Percentiles rank a stretch among this genome's conserved stretches.
phyloP scores from a whole-genome alignment of 2,888 invertebrate genomes.

The Catonia carolina region DNA sequence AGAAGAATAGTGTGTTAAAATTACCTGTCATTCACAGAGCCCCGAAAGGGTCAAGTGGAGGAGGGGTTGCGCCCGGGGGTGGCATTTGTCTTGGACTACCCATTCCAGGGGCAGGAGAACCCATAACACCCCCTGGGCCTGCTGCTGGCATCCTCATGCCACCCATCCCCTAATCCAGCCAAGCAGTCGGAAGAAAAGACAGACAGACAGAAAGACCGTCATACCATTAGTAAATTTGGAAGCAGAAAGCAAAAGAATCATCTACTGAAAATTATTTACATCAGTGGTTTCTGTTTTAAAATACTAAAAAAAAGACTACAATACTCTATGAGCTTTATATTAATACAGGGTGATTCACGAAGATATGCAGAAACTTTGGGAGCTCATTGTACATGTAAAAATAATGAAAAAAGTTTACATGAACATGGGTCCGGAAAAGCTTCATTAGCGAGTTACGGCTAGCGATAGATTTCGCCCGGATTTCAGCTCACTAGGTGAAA shows the following conservation, averaged over 20 bases:
- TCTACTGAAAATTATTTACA: too few relatives aligned
- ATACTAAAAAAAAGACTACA: conserved; percentile 8
- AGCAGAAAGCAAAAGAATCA: too few relatives aligned
- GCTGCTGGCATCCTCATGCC: conserved; percentile 18
- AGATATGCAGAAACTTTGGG: too few relatives aligned
- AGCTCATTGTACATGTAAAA: too few relatives aligned
- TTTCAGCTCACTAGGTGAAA: too few relatives aligned
- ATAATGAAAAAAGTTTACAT: too few relatives aligned
- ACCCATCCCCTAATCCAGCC: conserved; percentile 15
- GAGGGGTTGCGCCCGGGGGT: conserved; percentile 26
- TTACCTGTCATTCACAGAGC: conserved; percentile 30
- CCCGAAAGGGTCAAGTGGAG: conserved; percentile 33
- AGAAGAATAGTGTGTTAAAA: not conserved
- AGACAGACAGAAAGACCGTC: too few relatives aligned
- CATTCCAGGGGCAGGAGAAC: conserved; percentile 27
- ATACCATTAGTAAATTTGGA: too few relatives aligned
- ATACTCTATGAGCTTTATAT: conserved; percentile 2
- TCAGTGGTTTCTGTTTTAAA: not conserved
- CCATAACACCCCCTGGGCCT: conserved; percentile 25
- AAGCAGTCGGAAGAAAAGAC: too few relatives aligned
- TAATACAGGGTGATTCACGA: not conserved
- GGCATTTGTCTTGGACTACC: conserved; percentile 30
- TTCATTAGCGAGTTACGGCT: too few relatives aligned
- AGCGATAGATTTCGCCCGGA: too few relatives aligned
- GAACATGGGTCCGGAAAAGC: too few relatives aligned